These are phyloP conservation scores for Drosophila pruinosa DNA, from an alignment of 1,140 invertebrate genomes.

Conservation along the genomic window DNA sequence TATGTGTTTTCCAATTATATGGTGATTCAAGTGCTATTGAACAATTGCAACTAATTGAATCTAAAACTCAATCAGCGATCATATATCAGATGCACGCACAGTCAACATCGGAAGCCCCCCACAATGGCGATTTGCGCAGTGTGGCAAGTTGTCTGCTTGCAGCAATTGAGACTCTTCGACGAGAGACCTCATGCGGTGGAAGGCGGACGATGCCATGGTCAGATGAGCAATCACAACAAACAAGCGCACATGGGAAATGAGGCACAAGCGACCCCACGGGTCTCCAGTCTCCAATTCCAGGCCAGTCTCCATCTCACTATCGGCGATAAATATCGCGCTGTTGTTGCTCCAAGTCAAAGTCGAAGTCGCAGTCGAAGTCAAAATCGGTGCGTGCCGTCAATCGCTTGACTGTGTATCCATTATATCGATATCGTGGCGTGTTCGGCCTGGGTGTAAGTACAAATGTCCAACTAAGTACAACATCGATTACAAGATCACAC, in stretches of 20 bases:
- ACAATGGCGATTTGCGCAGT: conserved; percentile 15
- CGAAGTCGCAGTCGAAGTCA: background rate
- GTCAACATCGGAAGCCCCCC: conserved; percentile 17
- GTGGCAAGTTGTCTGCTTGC: background rate
- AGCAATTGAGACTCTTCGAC: conserved; percentile 10
- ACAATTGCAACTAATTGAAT: conserved; percentile 55
- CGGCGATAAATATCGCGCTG: conserved; percentile 67
- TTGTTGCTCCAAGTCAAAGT: background rate
- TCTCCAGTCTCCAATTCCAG: conserved; percentile 1
- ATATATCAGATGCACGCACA: conserved; percentile 8
- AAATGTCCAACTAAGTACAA: conserved; percentile 62
- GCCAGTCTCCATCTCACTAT: conserved; percentile 28
- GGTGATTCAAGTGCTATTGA: background rate
- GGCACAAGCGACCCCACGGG: conserved; percentile 33
- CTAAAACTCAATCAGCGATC: conserved; percentile 41
- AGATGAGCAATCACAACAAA: conserved; percentile 32
- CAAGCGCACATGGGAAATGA: background rate
- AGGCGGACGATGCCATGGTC: background rate
- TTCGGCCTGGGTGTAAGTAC: conserved; percentile 54
- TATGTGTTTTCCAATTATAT: background rate
- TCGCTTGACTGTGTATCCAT: conserved; percentile 47
- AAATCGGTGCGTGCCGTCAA: conserved; percentile 33
- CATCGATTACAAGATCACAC: conserved; percentile 70
- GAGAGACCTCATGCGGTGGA: conserved; percentile 37
- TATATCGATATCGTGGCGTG: conserved; percentile 61